Percentiles rank a stretch among this genome's conserved stretches.
phyloP scores from a whole-genome alignment of 2,888 invertebrate genomes.

The Melipona beecheii region DNA sequence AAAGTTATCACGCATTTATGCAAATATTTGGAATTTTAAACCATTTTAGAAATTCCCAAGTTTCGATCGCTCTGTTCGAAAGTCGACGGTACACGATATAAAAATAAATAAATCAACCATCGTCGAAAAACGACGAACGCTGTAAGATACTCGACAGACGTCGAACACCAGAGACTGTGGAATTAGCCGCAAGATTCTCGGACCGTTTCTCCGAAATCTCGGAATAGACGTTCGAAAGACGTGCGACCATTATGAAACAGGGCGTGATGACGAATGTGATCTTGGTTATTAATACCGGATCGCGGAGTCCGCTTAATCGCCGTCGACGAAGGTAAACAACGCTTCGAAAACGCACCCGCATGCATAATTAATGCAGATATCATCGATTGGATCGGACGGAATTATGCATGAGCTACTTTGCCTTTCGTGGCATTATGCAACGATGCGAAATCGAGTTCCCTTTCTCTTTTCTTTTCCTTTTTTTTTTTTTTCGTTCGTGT shows the following conservation, averaged over 20 bases:
- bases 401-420: conserved; percentile 43
- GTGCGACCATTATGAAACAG: conserved; percentile 40
- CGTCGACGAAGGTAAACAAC: conserved; percentile 53
- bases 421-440: conserved; percentile 35
- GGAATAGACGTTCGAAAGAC: not conserved
- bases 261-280: conserved; percentile 61
- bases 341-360: conserved; percentile 44
- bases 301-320: conserved; percentile 54
- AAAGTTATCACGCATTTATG: too few species aligned
- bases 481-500: not conserved
- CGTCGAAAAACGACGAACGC: too few species aligned
- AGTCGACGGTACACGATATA: too few species aligned
- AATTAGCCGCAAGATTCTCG: not conserved
- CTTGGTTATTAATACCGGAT: conserved; percentile 56
- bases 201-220: not conserved
- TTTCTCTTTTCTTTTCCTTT: not conserved
- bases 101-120: too few species aligned
- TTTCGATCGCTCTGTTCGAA: too few species aligned
- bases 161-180: not conserved
- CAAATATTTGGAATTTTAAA: too few species aligned
- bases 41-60: too few species aligned
- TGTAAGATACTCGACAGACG: too few species aligned
- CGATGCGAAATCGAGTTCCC: not conserved
- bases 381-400: conserved; percentile 22
- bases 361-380: conserved; percentile 49